These are phyloP conservation scores for Brevimyrus niger DNA, from an alignment of 2,113 vertebrate genomes.

Conservation along the genomic window DNA sequence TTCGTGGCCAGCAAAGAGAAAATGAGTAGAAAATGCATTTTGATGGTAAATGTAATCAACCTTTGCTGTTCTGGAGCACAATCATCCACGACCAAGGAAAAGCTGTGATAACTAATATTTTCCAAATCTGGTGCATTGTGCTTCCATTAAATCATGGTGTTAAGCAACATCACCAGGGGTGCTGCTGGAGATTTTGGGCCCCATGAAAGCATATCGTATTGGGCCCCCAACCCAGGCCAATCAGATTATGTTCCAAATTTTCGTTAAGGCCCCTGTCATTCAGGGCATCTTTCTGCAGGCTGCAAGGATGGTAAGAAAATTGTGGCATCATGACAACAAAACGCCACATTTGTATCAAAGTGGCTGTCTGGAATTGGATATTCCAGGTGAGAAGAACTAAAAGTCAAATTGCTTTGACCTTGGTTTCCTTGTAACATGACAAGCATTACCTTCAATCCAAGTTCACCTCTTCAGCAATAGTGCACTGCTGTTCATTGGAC, in stretches of 20 bases:
- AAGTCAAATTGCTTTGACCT: background rate
- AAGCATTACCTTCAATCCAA: background rate
- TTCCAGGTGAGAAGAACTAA: background rate
- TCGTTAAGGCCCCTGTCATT: no score
- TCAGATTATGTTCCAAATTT: no score
- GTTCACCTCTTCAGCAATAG: background rate
- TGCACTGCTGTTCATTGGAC: background rate
- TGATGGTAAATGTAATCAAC: background rate
- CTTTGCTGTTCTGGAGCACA: background rate
- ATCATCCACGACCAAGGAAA: background rate
- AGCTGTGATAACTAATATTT: background rate
- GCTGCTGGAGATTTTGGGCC: no score
- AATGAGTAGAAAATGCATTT: background rate
- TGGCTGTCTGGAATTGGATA: background rate
- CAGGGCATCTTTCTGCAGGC: background rate
- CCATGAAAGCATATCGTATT: background rate
- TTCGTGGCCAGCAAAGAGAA: background rate
- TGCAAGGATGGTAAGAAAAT: background rate
- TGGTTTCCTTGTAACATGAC: background rate
- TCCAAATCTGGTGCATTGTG: background rate
- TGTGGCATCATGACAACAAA: background rate
- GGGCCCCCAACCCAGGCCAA: no score
- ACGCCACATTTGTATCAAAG: background rate
- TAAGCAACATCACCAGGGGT: background rate
- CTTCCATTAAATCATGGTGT: background rate